Conservation (phyloP, 1,140 invertebrate genomes). For the Thaumatotibia leucotreta region DNA sequence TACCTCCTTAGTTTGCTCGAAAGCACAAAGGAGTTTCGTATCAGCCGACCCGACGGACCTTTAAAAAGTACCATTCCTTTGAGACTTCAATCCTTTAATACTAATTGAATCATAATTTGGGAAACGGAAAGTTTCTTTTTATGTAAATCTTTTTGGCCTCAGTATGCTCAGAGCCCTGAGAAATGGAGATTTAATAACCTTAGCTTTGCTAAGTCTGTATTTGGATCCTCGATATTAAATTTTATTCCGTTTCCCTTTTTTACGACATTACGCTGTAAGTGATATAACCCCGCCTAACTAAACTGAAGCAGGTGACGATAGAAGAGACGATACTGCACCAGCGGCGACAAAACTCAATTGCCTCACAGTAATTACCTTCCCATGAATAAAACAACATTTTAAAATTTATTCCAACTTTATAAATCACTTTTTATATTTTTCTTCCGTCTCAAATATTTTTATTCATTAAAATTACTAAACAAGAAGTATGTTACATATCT, state of each 20-base stretch:
- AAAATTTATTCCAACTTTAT: too few species aligned
- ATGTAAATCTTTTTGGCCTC: constrained; percentile 68
- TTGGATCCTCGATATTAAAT: constrained; percentile 51
- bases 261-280: constrained; percentile 10
- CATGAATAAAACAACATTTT: too few species aligned
- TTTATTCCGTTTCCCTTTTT: constrained; percentile 41
- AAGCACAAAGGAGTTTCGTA: constrained; percentile 64
- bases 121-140: constrained; percentile 72
- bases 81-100: constrained; percentile 72
- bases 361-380: too few species aligned
- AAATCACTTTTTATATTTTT: too few species aligned
- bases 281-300: constrained; percentile 14
- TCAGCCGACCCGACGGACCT: constrained; percentile 56
- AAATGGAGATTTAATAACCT: constrained; percentile 61
- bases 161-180: constrained; percentile 53
- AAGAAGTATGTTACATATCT: too few species aligned
- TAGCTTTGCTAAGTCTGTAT: constrained; percentile 50
- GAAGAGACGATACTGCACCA: too few species aligned
- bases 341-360: neutral
- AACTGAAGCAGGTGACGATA: too few species aligned
- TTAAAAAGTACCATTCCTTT: constrained; percentile 64
- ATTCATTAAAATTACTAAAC: too few species aligned
- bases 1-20: constrained; percentile 65
- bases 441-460: too few species aligned
- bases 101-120: constrained; percentile 75